A percentile compares a stretch with the other conserved stretches of the same genome.
Evolutionary conservation across 2,888 invertebrate genomes (phyloP).

Genomic region (Hirtodrosophila histrioides): DNA sequence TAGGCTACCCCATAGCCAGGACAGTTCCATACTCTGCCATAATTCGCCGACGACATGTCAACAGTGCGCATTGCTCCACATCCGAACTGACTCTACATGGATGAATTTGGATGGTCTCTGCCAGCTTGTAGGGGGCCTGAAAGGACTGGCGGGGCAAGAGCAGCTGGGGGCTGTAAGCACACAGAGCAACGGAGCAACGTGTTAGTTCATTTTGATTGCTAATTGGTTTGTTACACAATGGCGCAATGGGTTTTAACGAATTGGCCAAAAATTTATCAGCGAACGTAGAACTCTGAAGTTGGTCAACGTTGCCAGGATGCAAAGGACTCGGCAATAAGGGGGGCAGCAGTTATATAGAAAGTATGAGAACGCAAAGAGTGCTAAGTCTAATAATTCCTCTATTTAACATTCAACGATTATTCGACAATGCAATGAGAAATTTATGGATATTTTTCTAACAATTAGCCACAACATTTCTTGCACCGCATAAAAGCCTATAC

Average conservation of each 20-base stretch:
- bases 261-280: conserved; percentile 74
- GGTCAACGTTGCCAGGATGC: conserved; percentile 3
- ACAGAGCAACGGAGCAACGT: conserved; percentile 53
- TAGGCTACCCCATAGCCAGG: background rate
- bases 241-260: conserved; percentile 79
- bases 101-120: conserved; percentile 20
- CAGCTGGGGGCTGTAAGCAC: conserved; percentile 5
- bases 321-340: background rate
- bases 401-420: no score
- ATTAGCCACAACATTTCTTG: no score
- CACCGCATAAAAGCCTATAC: no score
- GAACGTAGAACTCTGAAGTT: conserved; percentile 36
- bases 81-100: conserved; percentile 42
- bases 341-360: no score
- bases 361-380: no score
- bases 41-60: conserved; percentile 77
- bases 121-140: background rate
- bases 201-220: conserved; percentile 84
- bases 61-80: conserved; percentile 68
- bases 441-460: no score
- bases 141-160: background rate
- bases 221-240: conserved; percentile 83
- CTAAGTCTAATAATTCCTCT: no score
- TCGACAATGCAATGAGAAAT: no score
- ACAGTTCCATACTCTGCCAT: conserved; percentile 55